phyloP scores from a whole-genome alignment of 2,888 invertebrate genomes.

The Chrysomela aeneicollis region DNA sequence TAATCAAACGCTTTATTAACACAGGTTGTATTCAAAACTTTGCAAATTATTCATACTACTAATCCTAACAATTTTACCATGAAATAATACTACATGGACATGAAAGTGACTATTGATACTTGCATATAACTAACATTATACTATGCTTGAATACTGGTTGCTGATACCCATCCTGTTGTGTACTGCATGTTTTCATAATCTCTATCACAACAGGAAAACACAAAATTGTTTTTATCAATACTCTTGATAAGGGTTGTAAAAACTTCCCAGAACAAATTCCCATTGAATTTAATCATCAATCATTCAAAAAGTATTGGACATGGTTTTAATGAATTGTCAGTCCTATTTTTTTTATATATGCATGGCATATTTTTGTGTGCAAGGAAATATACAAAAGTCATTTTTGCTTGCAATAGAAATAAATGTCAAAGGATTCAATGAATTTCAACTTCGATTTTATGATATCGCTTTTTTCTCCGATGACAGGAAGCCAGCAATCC shows the following conservation, averaged over 20 bases:
- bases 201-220: conserved; percentile 23
- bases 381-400: too few species aligned
- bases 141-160: background rate
- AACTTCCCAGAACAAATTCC: background rate
- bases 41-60: too few species aligned
- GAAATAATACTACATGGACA: background rate
- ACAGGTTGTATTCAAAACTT: too few species aligned
- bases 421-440: too few species aligned
- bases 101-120: background rate
- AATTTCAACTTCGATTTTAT: too few species aligned
- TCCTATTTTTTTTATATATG: too few species aligned
- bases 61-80: background rate
- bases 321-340: too few species aligned
- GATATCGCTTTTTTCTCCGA: background rate
- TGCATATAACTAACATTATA: too few species aligned
- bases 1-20: too few species aligned
- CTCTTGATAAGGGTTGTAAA: conserved; percentile 17
- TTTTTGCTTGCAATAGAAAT: background rate
- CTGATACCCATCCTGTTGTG: background rate
- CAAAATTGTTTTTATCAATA: conserved; percentile 12
- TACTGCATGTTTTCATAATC: background rate
- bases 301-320: too few species aligned
- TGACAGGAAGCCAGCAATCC: conserved; percentile 88
- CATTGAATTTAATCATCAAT: background rate
- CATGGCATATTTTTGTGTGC: too few species aligned